Conservation (phyloP, 2,797 vertebrate genomes). For the Harpagifer antarcticus region DNA sequence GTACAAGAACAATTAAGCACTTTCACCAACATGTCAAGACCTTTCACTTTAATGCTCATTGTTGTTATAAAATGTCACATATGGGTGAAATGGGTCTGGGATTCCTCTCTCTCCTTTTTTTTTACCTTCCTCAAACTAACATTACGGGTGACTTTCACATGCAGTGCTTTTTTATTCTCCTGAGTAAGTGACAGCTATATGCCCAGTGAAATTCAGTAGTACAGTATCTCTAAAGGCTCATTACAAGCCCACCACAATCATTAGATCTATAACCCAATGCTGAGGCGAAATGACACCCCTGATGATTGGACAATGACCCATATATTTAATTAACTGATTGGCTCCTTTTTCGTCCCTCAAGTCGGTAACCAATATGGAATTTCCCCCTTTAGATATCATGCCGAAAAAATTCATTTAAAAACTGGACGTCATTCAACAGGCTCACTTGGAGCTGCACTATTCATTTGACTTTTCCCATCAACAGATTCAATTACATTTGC, state of each 20-base stretch:
- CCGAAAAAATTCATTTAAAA: conserved; percentile 49
- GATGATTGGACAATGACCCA: conserved; percentile 68
- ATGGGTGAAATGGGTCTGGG: background rate
- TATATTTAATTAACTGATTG: conserved; percentile 68
- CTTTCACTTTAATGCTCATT: too few species aligned
- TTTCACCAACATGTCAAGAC: too few species aligned
- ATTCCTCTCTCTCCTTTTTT: too few species aligned
- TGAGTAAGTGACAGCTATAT: conserved; percentile 33
- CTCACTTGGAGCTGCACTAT: conserved; percentile 17
- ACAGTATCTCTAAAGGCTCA: conserved; percentile 39
- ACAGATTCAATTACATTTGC: conserved; percentile 48
- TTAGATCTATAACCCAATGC: conserved; percentile 50
- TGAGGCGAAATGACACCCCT: conserved; percentile 58
- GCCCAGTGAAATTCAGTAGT: conserved; percentile 28
- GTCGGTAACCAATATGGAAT: conserved; percentile 25
- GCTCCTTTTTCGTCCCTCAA: conserved; percentile 15
- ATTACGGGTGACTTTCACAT: conserved; percentile 2
- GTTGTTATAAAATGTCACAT: background rate
- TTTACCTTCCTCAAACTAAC: background rate
- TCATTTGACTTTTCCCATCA: conserved; percentile 56
- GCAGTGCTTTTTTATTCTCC: conserved; percentile 10
- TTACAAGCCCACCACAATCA: conserved; percentile 53
- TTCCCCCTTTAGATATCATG: conserved; percentile 31
- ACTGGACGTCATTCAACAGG: conserved; percentile 22
- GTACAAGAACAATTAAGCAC: too few species aligned